A percentile compares a stretch with the other conserved stretches of the same genome.
phyloP scores from a whole-genome alignment of 2,113 vertebrate genomes.

The Phainopepla nitens region DNA sequence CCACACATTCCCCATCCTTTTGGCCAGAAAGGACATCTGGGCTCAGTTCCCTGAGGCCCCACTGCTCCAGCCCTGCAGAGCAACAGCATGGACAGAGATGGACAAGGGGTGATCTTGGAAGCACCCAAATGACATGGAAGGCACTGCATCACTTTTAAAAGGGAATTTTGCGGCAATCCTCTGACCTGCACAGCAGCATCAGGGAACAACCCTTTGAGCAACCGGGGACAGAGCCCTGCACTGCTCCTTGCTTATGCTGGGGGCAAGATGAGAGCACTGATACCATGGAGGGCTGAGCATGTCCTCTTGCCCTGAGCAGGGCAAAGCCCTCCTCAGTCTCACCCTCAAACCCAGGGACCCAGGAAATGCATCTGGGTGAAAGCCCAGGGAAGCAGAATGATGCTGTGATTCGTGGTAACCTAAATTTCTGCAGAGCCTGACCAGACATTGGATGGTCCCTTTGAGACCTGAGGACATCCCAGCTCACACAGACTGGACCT shows the following conservation, averaged over 20 bases:
- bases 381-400: background rate
- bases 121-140: background rate
- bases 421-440: background rate
- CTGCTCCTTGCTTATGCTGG: fast-evolving
- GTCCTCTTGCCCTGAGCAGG: background rate
- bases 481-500: background rate
- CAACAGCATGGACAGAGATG: background rate
- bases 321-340: background rate
- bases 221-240: fast-evolving
- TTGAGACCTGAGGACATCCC: background rate
- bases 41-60: fast-evolving
- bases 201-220: background rate
- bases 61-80: background rate
- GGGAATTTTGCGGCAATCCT: background rate
- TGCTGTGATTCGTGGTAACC: background rate
- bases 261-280: fast-evolving
- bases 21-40: background rate
- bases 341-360: background rate
- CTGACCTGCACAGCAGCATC: background rate
- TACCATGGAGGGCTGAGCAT: fast-evolving
- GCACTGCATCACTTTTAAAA: background rate
- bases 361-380: background rate
- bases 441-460: fast-evolving
- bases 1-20: background rate
- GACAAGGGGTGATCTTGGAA: background rate